Evolutionary conservation across 1,140 invertebrate species (phyloP).

Genomic region (Trypoxylus dichotomus): DNA sequence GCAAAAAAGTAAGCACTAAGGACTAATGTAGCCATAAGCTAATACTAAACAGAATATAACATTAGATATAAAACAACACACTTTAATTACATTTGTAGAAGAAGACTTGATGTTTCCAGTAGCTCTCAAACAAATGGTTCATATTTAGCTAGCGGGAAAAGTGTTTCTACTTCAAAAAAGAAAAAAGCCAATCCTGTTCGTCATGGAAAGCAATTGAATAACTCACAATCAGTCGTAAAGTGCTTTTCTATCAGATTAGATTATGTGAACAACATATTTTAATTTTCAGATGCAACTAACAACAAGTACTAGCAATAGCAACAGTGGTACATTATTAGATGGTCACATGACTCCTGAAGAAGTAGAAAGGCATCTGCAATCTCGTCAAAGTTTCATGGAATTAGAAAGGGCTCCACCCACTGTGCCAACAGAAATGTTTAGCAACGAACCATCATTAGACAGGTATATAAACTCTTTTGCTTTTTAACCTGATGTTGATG

Average conservation of each 20-base stretch:
- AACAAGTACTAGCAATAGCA: constrained; percentile 43
- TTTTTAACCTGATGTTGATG: too few relatives aligned
- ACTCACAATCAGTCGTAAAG: constrained; percentile 47
- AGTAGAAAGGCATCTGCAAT: constrained; percentile 86
- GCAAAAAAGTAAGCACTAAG: constrained; percentile 53
- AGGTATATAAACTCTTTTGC: constrained; percentile 57
- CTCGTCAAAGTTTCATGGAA: constrained; percentile 78
- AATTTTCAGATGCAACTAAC: constrained; percentile 48
- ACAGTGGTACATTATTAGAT: constrained; percentile 59
- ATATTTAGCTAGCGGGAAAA: constrained; percentile 42
- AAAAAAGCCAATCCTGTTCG: constrained; percentile 51
- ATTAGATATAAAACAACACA: too few relatives aligned
- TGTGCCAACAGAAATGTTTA: constrained; percentile 90
- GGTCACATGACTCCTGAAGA: constrained; percentile 90
- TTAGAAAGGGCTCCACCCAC: constrained; percentile 84
- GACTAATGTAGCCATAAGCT: too few relatives aligned
- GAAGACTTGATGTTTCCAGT: constrained; percentile 53
- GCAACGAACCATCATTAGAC: constrained; percentile 83
- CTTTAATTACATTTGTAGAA: constrained; percentile 47
- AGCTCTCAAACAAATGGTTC: constrained; percentile 36
- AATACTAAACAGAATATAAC: too few relatives aligned
- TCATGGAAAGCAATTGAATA: constrained; percentile 50
- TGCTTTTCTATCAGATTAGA: not conserved
- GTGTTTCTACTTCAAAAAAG: constrained; percentile 51
- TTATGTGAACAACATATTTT: constrained; percentile 13